Base-by-base conservation (phyloP, 1,140 invertebrate species). In the Macrobrachium nipponense region DNA sequence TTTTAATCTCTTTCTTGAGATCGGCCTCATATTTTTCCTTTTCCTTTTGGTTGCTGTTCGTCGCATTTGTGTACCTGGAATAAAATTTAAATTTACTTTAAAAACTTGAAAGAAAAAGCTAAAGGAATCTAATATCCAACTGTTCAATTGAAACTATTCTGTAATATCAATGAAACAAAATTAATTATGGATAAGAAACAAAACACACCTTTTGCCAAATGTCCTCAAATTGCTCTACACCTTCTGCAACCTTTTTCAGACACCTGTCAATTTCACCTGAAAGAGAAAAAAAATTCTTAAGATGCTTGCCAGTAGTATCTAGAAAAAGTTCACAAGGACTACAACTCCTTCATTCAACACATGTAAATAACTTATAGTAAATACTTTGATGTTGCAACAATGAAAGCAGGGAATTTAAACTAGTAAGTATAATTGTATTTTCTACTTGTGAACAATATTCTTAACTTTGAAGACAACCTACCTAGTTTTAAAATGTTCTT, bases 1-100 rank as follows among this genome's bases (percentile, higher is more conserved):
- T 99, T 93, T 99, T 99, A 92, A 99, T 99, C 94, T 99, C 99
- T 93, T 99, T 99, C 93, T 99, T 99, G 93, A 99, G 97, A 94
- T 99, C 99, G 89, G 98, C 97, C 93, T 99, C 98, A 95, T 99
- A 99, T 92, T n/a, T n/a, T n/a, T n/a, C n/a, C n/a, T 99, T 99
- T 92, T 99, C 99, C 92, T 99, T 99, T 93, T 99, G 99, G 93
- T 99, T 99, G 91, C 96, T 97, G 93, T 99, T 99, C 87, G 97
- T 97, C 87, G 98, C 98, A 97, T n/a, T 98, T 98, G 91, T 89
- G 86, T 51, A 88, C 87, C 51, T 51, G 8, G 51, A 51, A 51
- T 51, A 51, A 51, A 51, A 51, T 66, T 80, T 12, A 51, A 36
- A 36, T 36, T 5, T 51, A 51, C 2, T 51, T 51, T 51, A 51